A percentile compares a stretch with the other conserved stretches of the same genome.
phyloP scores from a whole-genome alignment of 2,113 vertebrate species.

The Anser cygnoides region DNA sequence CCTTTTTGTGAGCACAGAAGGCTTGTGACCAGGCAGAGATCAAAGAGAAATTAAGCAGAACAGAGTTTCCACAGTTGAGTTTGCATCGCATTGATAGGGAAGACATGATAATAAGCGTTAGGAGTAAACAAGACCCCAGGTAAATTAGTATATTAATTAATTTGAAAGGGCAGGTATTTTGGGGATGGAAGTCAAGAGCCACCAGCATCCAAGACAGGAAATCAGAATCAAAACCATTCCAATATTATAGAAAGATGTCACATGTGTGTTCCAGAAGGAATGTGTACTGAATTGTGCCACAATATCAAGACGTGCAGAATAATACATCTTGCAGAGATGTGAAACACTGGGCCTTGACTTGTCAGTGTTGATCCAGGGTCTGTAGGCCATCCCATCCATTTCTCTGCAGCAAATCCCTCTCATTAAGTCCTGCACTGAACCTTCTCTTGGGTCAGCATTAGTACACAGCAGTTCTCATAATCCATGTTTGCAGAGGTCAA shows the following conservation, averaged over 20 bases:
- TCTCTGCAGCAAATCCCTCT: background rate
- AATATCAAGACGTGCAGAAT: background rate
- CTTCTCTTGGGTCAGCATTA: background rate
- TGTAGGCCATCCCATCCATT: background rate
- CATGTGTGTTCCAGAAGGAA: fast-evolving
- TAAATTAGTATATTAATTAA: background rate
- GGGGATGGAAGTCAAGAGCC: background rate
- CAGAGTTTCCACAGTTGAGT: background rate
- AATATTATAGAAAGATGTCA: background rate
- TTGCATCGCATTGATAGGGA: background rate
- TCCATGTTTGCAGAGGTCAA: background rate
- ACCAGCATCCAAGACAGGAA: background rate
- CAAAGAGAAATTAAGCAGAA: background rate
- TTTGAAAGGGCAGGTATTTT: background rate
- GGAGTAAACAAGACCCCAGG: background rate
- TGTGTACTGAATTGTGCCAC: background rate
- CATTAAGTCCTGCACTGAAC: background rate
- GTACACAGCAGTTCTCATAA: background rate
- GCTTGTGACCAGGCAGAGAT: background rate
- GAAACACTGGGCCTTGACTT: background rate
- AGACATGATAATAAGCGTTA: background rate
- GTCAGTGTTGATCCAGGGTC: background rate
- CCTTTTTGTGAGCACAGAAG: background rate
- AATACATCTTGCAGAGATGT: background rate
- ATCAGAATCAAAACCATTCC: background rate